A percentile compares a stretch with the other conserved stretches of the same genome.
Conservation (phyloP, 2,888 invertebrate species). For the Allolobophora icterica region DNA sequence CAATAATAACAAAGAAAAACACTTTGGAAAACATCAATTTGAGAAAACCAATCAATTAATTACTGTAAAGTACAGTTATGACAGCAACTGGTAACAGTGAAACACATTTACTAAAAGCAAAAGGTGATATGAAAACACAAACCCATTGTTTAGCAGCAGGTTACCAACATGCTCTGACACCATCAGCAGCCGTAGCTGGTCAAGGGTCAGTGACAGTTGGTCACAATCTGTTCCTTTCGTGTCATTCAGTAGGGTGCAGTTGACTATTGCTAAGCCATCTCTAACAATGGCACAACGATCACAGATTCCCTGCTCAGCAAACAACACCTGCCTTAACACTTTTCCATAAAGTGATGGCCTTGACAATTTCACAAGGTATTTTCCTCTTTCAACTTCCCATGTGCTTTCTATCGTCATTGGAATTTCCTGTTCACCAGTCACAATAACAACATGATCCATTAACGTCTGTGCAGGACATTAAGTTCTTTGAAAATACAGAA, state of each 20-base stretch:
- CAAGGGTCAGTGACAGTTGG: background rate
- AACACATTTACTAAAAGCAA: background rate
- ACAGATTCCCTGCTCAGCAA: background rate
- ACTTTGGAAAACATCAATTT: too few relatives aligned
- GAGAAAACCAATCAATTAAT: background rate
- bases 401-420: background rate
- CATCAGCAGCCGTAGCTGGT: background rate
- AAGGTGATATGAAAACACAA: background rate
- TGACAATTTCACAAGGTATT: slow-evolving; percentile 9
- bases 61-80: background rate
- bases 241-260: background rate
- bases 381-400: slow-evolving; percentile 20
- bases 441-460: background rate
- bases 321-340: background rate
- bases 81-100: background rate
- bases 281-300: background rate
- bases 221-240: background rate
- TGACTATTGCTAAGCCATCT: background rate
- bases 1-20: background rate
- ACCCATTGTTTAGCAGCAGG: slow-evolving; percentile 9
- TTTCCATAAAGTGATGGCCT: background rate
- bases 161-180: background rate
- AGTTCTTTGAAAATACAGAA: background rate
- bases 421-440: background rate
- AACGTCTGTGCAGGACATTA: background rate